Conservation (phyloP, 1,140 invertebrate species). For the Bombus consobrinus region DNA sequence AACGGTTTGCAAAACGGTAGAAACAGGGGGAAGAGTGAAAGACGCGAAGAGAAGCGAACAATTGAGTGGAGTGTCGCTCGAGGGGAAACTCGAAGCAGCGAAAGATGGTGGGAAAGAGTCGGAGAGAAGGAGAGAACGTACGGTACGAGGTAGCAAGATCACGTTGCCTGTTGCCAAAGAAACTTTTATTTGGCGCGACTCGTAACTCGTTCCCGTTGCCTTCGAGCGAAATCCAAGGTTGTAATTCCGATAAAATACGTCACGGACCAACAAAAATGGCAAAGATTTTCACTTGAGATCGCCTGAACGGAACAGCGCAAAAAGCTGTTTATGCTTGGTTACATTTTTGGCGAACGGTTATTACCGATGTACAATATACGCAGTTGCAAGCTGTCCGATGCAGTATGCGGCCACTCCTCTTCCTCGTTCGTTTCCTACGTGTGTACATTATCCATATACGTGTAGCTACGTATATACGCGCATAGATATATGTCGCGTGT, state of each 20-base stretch:
- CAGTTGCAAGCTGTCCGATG: conserved; percentile 62
- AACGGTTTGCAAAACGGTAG: background rate
- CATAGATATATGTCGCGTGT: background rate
- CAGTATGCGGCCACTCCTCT: conserved; percentile 60
- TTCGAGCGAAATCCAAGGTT: background rate
- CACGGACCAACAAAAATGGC: too few relatives aligned
- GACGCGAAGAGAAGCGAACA: background rate
- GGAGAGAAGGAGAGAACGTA: background rate
- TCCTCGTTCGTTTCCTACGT: conserved; percentile 27
- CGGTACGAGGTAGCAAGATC: background rate
- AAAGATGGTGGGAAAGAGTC: background rate
- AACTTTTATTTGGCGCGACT: background rate
- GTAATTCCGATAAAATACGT: too few relatives aligned
- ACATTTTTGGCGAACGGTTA: conserved; percentile 9
- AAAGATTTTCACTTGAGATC: background rate
- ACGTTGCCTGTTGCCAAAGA: background rate
- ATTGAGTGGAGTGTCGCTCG: background rate
- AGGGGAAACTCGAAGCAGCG: background rate
- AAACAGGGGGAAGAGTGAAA: background rate
- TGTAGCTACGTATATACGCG: background rate
- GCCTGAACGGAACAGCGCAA: background rate
- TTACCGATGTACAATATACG: conserved; percentile 43
- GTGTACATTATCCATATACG: background rate
- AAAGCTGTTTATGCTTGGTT: background rate
- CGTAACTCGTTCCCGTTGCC: too few relatives aligned